phyloP scores from a whole-genome alignment of 1,140 invertebrate species.

The Sminthurides bifidus region DNA sequence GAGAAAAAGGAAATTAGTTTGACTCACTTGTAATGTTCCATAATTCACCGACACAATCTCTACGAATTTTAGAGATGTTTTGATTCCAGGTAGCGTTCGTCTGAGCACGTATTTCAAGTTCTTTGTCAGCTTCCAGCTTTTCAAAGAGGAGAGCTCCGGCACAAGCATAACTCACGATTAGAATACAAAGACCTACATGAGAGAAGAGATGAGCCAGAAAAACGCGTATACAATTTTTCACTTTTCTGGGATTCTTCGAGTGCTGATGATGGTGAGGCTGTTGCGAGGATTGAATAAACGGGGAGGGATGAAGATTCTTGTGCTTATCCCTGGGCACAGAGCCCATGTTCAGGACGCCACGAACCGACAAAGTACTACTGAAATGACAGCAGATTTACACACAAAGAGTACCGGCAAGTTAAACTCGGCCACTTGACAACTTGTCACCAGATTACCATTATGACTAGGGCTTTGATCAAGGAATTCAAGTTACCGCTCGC shows the following conservation, averaged over 20 bases:
- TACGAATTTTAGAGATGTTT: constrained; percentile 17
- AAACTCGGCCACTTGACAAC: no score
- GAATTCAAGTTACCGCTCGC: no score
- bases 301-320: not conserved
- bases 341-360: no score
- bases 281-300: not conserved
- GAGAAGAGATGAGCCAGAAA: constrained; percentile 45
- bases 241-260: constrained; percentile 11
- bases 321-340: no score
- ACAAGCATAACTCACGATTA: constrained; percentile 52
- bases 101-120: constrained; percentile 33
- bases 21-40: constrained; percentile 39
- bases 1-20: not conserved
- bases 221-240: constrained; percentile 33
- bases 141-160: constrained; percentile 50
- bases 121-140: constrained; percentile 42
- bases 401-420: no score
- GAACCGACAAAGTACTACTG: no score
- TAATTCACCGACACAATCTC: constrained; percentile 34
- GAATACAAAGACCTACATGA: constrained; percentile 48
- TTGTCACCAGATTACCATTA: no score
- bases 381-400: no score
- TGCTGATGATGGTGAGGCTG: not conserved
- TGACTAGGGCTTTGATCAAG: no score
- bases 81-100: constrained; percentile 23